Conservation (phyloP, 2,113 vertebrate species). For the Pelecanus crispus region DNA sequence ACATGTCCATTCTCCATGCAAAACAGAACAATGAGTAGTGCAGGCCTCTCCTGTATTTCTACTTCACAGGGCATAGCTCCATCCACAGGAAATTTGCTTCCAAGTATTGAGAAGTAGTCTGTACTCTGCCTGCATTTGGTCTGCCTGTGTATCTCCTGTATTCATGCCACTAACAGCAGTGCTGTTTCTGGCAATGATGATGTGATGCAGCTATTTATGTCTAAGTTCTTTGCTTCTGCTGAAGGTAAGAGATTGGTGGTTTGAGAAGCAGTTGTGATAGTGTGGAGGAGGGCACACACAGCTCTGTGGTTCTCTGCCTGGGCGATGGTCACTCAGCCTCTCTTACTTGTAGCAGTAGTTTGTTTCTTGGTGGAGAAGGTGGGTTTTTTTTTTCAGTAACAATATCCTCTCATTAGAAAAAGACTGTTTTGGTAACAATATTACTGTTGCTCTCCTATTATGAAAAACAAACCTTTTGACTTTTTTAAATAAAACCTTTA, state of each 20-base stretch:
- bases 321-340: fast-evolving
- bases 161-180: background rate
- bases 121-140: background rate
- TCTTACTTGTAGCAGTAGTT: background rate
- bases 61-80: background rate
- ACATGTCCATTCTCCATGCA: background rate
- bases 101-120: background rate
- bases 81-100: background rate
- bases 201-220: background rate
- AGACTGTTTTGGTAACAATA: background rate
- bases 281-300: background rate
- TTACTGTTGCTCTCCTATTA: background rate
- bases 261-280: background rate
- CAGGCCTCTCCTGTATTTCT: background rate
- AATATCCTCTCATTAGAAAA: background rate
- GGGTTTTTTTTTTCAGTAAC: background rate
- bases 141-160: background rate
- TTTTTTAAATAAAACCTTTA: background rate
- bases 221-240: background rate
- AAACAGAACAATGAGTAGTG: background rate
- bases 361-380: background rate
- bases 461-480: background rate
- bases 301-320: background rate
- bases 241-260: background rate
- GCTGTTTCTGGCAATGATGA: background rate